These are phyloP conservation scores for Spisula subtruncata DNA, from an alignment of 2,888 invertebrate species.

Conservation along the genomic window DNA sequence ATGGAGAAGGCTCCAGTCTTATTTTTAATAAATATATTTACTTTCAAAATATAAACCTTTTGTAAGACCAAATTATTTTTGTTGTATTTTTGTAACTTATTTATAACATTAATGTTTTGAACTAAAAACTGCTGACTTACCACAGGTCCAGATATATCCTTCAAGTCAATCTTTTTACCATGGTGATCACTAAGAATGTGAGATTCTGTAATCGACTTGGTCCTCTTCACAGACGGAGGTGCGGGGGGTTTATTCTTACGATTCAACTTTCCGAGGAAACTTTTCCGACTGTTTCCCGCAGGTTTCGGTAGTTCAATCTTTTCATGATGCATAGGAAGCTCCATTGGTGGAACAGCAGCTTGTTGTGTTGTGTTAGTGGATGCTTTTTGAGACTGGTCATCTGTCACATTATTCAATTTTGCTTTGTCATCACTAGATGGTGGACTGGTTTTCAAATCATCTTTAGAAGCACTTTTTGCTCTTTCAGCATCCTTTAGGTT, in stretches of 20 bases:
- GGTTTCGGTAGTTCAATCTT: constrained; percentile 83
- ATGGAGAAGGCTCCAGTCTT: no score
- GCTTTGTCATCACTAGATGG: constrained; percentile 52
- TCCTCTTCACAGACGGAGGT: constrained; percentile 80
- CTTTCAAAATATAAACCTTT: no score
- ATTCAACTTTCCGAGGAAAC: constrained; percentile 82
- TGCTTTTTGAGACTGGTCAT: constrained; percentile 36
- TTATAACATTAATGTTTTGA: no score
- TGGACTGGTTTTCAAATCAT: constrained; percentile 60
- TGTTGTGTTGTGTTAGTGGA: constrained; percentile 48
- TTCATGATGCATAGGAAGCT: constrained; percentile 68
- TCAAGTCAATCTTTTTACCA: constrained; percentile 80
- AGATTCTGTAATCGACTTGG: constrained; percentile 83
- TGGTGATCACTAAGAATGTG: constrained; percentile 74
- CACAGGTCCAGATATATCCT: constrained; percentile 85
- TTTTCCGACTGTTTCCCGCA: constrained; percentile 77
- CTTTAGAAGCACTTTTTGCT: constrained; percentile 53
- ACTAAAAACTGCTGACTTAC: constrained; percentile 69
- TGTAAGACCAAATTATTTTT: no score
- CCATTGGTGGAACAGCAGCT: constrained; percentile 57
- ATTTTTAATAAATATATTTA: no score
- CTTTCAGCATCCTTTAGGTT: constrained; percentile 39
- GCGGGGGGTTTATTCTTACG: constrained; percentile 80
- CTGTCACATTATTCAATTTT: constrained; percentile 38
- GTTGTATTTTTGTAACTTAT: no score